Conservation (phyloP, 2,888 invertebrate species). For the Leucoptera coffeella region DNA sequence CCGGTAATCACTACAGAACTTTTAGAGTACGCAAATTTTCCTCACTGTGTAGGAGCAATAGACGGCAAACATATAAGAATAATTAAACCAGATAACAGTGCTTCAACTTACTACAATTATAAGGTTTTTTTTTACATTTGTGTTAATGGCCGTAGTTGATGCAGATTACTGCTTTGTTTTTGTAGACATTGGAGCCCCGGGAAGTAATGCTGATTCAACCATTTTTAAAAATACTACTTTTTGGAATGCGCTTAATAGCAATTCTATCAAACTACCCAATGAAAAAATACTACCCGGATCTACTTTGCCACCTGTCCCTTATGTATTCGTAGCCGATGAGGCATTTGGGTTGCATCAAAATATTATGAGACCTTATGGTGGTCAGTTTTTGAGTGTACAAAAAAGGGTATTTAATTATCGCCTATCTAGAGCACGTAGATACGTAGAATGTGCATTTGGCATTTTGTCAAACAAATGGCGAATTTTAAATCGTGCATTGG, state of each 20-base stretch:
- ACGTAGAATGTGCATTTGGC: conserved; percentile 10
- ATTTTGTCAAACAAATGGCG: conserved; percentile 6
- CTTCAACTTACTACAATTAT: conserved; percentile 6
- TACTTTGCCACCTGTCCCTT: conserved; percentile 6
- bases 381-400: background rate
- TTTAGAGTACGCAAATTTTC: conserved; percentile 10
- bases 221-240: conserved; percentile 8
- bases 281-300: conserved; percentile 6
- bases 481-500: conserved; percentile 5
- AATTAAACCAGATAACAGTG: conserved; percentile 7
- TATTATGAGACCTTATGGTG: conserved; percentile 7
- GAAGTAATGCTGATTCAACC: conserved; percentile 7
- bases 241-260: conserved; percentile 7
- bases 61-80: conserved; percentile 11
- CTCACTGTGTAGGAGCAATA: conserved; percentile 9
- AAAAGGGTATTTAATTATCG: conserved; percentile 9
- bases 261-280: conserved; percentile 8
- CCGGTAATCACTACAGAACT: conserved; percentile 9
- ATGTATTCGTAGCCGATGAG: conserved; percentile 8
- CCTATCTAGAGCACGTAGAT: conserved; percentile 6
- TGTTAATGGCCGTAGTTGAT: conserved; percentile 6
- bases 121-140: conserved; percentile 6
- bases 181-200: conserved; percentile 8
- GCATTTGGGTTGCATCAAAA: conserved; percentile 8
- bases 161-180: conserved; percentile 7